phyloP scores from a whole-genome alignment of 1,140 invertebrate species.

The Ectropis grisescens region DNA sequence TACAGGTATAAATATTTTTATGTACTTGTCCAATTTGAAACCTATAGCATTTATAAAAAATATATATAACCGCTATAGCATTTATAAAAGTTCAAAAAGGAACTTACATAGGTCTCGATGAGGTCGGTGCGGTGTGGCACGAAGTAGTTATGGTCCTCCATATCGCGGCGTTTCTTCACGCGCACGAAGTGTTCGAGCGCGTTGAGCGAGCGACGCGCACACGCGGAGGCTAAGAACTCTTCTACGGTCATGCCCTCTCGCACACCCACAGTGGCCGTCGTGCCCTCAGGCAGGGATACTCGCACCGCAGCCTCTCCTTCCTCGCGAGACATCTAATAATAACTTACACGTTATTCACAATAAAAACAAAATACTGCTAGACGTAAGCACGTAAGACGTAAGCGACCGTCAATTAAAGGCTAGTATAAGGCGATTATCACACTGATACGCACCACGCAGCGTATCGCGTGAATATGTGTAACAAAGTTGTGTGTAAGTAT shows the following conservation, averaged over 20 bases:
- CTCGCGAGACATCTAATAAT: constrained; percentile 83
- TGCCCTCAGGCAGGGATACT: constrained; percentile 88
- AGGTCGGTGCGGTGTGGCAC: constrained; percentile 92
- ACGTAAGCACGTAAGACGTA: too few relatives aligned
- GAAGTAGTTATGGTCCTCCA: constrained; percentile 96
- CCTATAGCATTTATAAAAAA: too few relatives aligned
- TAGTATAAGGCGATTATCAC: too few relatives aligned
- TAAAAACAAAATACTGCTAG: too few relatives aligned
- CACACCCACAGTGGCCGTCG: constrained; percentile 85
- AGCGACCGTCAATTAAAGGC: too few relatives aligned
- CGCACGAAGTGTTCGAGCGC: constrained; percentile 96
- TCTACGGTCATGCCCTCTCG: constrained; percentile 94
- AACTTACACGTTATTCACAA: too few relatives aligned
- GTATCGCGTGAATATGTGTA: too few relatives aligned
- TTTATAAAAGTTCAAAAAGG: constrained; percentile 4
- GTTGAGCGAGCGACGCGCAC: constrained; percentile 90
- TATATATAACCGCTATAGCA: too few relatives aligned
- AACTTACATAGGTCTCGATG: constrained; percentile 95
- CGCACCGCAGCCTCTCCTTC: constrained; percentile 89
- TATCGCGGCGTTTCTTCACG: constrained; percentile 93
- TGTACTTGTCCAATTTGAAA: too few relatives aligned
- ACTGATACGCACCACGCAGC: too few relatives aligned
- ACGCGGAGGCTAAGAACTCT: constrained; percentile 93
- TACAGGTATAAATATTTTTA: too few relatives aligned
- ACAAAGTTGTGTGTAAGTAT: too few relatives aligned